Evolutionary conservation across 2,113 vertebrate species (phyloP).

Genomic region (Galemys pyrenaicus): DNA sequence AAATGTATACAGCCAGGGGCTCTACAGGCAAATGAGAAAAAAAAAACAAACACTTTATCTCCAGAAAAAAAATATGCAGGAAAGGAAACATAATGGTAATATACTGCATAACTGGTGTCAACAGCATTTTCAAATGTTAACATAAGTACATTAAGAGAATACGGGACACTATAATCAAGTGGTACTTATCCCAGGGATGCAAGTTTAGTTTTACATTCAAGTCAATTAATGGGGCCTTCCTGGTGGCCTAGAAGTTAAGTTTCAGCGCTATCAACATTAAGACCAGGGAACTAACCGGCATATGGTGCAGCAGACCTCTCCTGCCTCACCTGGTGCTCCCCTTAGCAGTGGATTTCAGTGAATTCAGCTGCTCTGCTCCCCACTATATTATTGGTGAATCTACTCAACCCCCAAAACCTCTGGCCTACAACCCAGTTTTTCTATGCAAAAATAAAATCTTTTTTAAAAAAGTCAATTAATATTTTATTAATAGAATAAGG

Average conservation of each 20-base stretch:
- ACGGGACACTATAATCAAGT: neutral
- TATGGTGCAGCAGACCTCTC: neutral
- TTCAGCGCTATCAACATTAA: no score
- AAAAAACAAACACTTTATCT: neutral
- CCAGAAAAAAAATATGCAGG: neutral
- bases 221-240: neutral
- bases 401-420: no score
- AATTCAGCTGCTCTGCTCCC: no score
- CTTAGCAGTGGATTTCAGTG: no score
- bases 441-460: no score
- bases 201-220: neutral
- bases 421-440: no score
- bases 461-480: no score
- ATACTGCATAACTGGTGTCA: neutral
- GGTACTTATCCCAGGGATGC: conserved; percentile 1
- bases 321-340: no score
- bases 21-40: neutral
- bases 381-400: no score
- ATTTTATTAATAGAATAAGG: neutral
- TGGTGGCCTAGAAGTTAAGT: no score
- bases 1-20: neutral
- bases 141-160: neutral
- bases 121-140: neutral
- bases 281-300: no score
- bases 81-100: neutral